phyloP scores from a whole-genome alignment of 2,888 invertebrate genomes.

The Panopea generosa region DNA sequence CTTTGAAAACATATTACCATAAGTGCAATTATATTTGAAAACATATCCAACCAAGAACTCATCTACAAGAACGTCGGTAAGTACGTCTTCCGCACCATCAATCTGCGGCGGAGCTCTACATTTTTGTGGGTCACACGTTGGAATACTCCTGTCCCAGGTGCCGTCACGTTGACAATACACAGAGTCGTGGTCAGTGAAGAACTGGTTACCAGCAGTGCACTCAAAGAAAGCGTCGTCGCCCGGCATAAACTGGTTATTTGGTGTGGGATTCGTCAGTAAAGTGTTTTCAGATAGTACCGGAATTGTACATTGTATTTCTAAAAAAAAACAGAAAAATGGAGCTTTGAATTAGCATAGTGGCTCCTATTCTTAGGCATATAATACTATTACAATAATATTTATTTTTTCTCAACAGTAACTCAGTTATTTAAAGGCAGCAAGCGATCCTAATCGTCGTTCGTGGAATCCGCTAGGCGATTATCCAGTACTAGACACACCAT shows the following conservation, averaged over 20 bases:
- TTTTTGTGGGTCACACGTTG: conserved; percentile 75
- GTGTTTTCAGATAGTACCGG: conserved; percentile 75
- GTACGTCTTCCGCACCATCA: conserved; percentile 74
- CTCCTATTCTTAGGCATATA: too few species aligned
- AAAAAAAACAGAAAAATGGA: conserved; percentile 7
- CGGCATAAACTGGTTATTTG: conserved; percentile 59
- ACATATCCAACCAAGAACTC: conserved; percentile 73
- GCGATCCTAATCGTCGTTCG: too few species aligned
- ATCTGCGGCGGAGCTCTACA: conserved; percentile 74
- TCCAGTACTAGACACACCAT: too few species aligned
- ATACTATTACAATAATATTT: too few species aligned
- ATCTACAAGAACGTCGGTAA: conserved; percentile 9
- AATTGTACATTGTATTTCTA: conserved; percentile 75
- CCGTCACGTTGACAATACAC: conserved; percentile 76
- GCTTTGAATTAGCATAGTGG: too few species aligned
- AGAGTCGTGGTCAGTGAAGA: conserved; percentile 69
- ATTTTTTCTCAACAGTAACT: too few species aligned
- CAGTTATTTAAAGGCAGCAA: too few species aligned
- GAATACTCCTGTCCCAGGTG: conserved; percentile 76
- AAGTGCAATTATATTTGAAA: conserved; percentile 70
- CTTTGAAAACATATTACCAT: conserved; percentile 64
- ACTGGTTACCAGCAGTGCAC: conserved; percentile 70
- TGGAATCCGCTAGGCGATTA: too few species aligned
- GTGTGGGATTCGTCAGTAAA: conserved; percentile 35
- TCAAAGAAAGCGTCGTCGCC: conserved; percentile 63